These are phyloP conservation scores for Gastrophysa polygoni DNA, from an alignment of 2,888 invertebrate species.

Conservation along the genomic window DNA sequence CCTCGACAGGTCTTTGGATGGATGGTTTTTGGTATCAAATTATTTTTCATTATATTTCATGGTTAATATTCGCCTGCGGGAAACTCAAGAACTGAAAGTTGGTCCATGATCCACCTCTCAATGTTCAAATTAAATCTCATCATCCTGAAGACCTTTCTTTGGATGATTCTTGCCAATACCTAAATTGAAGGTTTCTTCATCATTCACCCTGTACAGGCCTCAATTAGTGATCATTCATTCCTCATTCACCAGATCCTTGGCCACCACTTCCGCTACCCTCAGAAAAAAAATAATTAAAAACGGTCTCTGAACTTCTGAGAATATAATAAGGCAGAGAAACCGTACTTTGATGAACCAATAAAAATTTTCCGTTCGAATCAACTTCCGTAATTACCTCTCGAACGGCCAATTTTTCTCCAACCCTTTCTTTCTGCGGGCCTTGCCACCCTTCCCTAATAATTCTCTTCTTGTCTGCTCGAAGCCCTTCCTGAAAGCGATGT, in stretches of 20 bases:
- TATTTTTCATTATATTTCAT: no score
- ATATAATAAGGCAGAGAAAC: slow-evolving; percentile 1
- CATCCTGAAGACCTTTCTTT: no score
- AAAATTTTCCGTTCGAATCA: slow-evolving; percentile 3
- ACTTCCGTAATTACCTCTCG: slow-evolving; percentile 11
- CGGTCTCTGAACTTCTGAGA: background rate
- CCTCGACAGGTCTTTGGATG: no score
- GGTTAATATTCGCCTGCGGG: no score
- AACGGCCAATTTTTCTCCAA: slow-evolving; percentile 6
- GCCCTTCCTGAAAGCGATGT: slow-evolving; percentile 5
- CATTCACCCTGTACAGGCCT: background rate
- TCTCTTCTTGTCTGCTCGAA: background rate
- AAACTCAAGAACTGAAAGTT: no score
- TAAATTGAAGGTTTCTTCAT: no score
- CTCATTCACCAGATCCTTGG: background rate
- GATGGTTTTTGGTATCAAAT: no score
- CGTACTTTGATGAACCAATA: slow-evolving; percentile 4
- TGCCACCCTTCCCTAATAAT: background rate
- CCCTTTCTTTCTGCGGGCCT: background rate
- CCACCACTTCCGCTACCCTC: background rate
- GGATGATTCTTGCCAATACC: no score
- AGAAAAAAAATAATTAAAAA: background rate
- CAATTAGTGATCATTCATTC: background rate
- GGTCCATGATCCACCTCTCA: no score
- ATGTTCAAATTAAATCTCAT: no score